Evolutionary conservation across 2,113 vertebrate genomes (phyloP).

Genomic region (Anseranas semipalmata): DNA sequence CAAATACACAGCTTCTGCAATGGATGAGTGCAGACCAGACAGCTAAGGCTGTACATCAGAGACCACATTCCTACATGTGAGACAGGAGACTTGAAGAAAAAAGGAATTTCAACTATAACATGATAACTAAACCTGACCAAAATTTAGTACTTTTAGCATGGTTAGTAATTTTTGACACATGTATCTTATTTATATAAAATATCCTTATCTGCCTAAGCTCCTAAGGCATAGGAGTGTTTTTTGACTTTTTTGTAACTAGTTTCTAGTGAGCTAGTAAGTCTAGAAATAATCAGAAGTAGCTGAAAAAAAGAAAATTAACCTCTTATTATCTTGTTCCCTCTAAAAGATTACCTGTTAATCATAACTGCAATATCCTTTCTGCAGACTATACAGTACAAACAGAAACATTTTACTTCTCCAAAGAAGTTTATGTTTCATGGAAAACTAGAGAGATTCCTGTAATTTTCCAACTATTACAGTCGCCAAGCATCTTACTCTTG

Average conservation of each 20-base stretch:
- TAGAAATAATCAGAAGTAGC: neutral
- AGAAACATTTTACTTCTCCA: neutral
- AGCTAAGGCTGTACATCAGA: neutral
- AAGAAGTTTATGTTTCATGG: neutral
- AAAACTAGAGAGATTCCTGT: neutral
- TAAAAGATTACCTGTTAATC: neutral
- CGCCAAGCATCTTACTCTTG: conserved; percentile 21
- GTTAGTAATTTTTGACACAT: neutral
- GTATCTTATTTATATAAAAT: neutral
- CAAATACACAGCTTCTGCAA: neutral
- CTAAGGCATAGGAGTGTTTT: neutral
- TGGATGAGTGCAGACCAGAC: neutral
- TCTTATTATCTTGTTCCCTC: neutral
- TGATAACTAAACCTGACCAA: neutral
- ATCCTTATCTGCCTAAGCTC: neutral
- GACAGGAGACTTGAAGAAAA: neutral
- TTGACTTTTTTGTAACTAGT: neutral
- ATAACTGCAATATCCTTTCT: neutral
- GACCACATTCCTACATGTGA: neutral
- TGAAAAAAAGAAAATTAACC: neutral
- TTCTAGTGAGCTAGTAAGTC: neutral
- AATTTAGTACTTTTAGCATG: neutral
- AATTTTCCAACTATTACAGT: conserved; percentile 44
- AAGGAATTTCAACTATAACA: neutral
- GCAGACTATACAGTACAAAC: neutral